phyloP scores from a whole-genome alignment of 2,888 invertebrate genomes.

The Euphydryas editha region DNA sequence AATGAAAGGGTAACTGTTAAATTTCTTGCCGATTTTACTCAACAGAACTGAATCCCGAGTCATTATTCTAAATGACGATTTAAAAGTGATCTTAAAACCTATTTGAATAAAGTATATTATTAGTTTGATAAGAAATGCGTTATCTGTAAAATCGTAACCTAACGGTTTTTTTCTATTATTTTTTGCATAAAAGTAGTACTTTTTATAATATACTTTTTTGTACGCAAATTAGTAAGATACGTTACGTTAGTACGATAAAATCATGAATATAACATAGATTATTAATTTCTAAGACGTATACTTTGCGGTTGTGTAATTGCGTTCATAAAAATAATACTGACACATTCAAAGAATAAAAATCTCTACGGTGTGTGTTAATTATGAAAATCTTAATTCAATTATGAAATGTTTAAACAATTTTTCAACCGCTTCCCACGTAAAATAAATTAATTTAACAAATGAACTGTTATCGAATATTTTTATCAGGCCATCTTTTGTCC shows the following conservation, averaged over 20 bases:
- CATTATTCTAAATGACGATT: too few species aligned
- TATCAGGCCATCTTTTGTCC: slow-evolving; percentile 74
- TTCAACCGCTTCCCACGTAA: slow-evolving; percentile 33
- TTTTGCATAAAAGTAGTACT: neutral
- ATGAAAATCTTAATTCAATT: slow-evolving; percentile 14
- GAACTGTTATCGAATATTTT: slow-evolving; percentile 55
- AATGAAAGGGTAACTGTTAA: slow-evolving; percentile 55
- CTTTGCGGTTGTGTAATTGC: too few species aligned
- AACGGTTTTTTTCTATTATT: slow-evolving; percentile 34
- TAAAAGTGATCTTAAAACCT: too few species aligned
- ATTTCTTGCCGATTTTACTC: slow-evolving; percentile 31
- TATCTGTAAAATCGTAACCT: slow-evolving; percentile 34
- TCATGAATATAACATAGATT: neutral
- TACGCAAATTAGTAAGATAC: neutral
- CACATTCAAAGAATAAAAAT: too few species aligned
- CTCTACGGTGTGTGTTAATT: neutral
- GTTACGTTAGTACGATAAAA: neutral
- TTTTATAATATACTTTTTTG: neutral
- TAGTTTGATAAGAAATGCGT: neutral
- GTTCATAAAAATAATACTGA: too few species aligned
- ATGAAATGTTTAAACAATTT: slow-evolving; percentile 22
- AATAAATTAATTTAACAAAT: slow-evolving; percentile 48
- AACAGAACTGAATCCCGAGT: too few species aligned
- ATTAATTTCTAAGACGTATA: too few species aligned
- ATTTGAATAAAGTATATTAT: too few species aligned